These are phyloP conservation scores for Sitodiplosis mosellana DNA, from an alignment of 1,140 invertebrate species.

Conservation along the genomic window DNA sequence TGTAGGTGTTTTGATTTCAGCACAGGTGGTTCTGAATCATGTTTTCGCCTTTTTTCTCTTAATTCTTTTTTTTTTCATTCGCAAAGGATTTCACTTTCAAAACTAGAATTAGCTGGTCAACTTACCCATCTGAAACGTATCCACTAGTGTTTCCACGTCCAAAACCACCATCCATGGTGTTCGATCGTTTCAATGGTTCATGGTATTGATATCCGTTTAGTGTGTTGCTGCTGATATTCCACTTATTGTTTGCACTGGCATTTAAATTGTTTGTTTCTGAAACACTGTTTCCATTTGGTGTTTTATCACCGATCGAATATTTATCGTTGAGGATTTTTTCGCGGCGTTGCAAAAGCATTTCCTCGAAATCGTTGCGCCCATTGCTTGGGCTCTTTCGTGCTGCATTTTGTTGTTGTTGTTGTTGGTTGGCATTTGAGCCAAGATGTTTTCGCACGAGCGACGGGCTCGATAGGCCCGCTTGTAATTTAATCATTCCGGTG, in stretches of 20 bases:
- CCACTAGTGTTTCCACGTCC: conserved; percentile 1
- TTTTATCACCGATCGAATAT: conserved; percentile 4
- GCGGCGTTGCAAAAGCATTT: conserved; percentile 7
- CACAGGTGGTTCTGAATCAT: neutral
- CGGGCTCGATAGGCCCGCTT: conserved; percentile 23
- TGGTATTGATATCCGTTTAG: neutral
- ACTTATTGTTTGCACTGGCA: conserved; percentile 1
- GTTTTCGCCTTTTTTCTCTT: neutral
- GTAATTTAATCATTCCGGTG: conserved; percentile 18
- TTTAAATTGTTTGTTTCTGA: neutral
- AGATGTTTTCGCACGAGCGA: conserved; percentile 24
- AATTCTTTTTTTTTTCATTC: neutral
- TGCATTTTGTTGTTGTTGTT: neutral
- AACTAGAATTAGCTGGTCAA: neutral
- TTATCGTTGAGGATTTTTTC: conserved; percentile 20
- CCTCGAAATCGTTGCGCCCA: conserved; percentile 1
- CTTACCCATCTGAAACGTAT: conserved; percentile 5
- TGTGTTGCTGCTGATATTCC: neutral
- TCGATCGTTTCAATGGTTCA: conserved; percentile 4
- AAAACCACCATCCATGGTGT: conserved; percentile 5
- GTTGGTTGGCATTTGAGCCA: neutral
- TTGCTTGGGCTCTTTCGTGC: neutral
- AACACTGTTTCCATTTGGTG: conserved; percentile 1
- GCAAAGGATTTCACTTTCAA: neutral
- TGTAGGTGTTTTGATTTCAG: too few species aligned